These are phyloP conservation scores for Uromys caudimaculatus DNA, from an alignment of 2,797 vertebrate species.

Conservation along the genomic window DNA sequence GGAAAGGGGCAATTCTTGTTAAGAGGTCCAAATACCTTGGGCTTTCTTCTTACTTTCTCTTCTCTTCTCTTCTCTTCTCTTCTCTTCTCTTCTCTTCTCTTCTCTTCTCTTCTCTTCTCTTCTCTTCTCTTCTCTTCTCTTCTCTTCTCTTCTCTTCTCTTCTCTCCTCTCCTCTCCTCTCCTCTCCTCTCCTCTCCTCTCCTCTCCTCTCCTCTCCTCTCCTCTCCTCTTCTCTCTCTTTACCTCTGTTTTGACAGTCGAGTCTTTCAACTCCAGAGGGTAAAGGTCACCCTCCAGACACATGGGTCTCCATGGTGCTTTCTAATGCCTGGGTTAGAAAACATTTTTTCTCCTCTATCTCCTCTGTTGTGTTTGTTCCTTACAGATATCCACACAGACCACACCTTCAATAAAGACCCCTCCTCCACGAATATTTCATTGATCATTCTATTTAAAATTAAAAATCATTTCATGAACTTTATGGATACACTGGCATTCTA, in stretches of 20 bases:
- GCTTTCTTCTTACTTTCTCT: not conserved
- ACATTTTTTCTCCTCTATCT: not conserved
- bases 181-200: too few relatives aligned
- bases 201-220: too few relatives aligned
- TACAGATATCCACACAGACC: too few relatives aligned
- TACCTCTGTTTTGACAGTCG: too few relatives aligned
- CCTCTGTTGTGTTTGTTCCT: not conserved
- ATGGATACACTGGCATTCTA: not conserved
- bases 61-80: rapidly evolving
- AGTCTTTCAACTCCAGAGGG: not conserved
- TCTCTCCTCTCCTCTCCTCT: too few relatives aligned
- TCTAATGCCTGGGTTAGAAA: not conserved
- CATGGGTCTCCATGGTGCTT: not conserved
- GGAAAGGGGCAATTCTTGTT: not conserved
- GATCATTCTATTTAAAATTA: not conserved
- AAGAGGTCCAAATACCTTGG: not conserved
- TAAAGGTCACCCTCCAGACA: not conserved
- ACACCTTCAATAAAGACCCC: not conserved
- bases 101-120: too few relatives aligned
- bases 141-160: too few relatives aligned
- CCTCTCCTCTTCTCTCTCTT: not conserved
- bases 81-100: not conserved
- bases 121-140: not conserved
- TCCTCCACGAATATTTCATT: not conserved
- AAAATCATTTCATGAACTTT: not conserved